Percentiles rank a stretch among this genome's conserved stretches.
phyloP scores from a whole-genome alignment of 2,113 vertebrate species.

The Junco hyemalis region DNA sequence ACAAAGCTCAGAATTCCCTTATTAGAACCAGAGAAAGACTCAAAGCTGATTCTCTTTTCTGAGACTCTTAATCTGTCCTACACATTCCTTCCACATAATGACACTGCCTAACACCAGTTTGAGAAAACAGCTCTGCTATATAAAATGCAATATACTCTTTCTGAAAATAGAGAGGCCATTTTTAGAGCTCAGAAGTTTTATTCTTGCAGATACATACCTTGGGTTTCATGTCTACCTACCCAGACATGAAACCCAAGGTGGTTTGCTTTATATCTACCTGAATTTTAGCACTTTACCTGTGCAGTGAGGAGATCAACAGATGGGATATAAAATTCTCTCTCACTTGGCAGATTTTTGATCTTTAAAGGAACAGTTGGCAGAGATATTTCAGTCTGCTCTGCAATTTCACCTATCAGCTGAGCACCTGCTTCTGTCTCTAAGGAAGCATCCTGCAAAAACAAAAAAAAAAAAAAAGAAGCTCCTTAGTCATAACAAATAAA shows the following conservation, averaged over 20 bases:
- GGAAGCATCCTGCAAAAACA: conserved; percentile 45
- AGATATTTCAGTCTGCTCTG: conserved; percentile 46
- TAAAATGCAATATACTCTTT: not conserved
- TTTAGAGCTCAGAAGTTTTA: not conserved
- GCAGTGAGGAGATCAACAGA: conserved; percentile 95
- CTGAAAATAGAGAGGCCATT: not conserved
- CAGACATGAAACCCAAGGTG: not conserved
- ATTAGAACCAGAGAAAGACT: not conserved
- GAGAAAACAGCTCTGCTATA: not conserved
- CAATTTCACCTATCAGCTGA: not conserved
- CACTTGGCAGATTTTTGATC: conserved; percentile 66
- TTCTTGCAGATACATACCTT: not conserved
- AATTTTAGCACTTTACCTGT: conserved; percentile 77
- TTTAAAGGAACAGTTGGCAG: conserved; percentile 43
- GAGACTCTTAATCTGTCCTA: not conserved
- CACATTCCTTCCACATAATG: not conserved
- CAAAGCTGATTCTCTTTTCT: not conserved
- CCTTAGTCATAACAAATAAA: not conserved
- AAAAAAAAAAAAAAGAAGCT: not conserved
- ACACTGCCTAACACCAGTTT: not conserved
- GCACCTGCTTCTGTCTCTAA: conserved; percentile 48
- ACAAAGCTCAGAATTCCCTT: not conserved
- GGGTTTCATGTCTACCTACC: no score
- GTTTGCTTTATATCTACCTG: not conserved
- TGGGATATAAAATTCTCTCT: conserved; percentile 89